Evolutionary conservation across 2,888 invertebrate species (phyloP), one percentile per base, ranked within the genome.

Genomic region (Panopea generosa): DNA sequence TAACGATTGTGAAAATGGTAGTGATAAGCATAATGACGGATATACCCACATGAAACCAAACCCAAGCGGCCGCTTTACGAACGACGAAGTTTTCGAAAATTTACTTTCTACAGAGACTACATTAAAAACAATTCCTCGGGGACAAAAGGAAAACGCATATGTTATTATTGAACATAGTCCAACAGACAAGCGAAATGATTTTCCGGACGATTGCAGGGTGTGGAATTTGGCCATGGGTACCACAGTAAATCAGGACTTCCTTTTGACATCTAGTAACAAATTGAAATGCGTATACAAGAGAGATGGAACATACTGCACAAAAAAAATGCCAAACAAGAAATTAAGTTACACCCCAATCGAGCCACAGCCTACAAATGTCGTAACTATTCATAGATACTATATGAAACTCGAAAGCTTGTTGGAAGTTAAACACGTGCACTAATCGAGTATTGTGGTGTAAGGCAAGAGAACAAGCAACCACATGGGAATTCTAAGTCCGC

Each of bases 311-410:
- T 14, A 43, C 20, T 7, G 53, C 43, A 26, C 7, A 43, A 14
- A 63, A 45, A 63, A 55, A 45, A n/a, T 18, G 6, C 6, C 16
- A 26, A 38, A 55, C 33, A 55, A 27, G 22, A 40, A 55, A 22
- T 11, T 22, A 2, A 14, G n/a, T 14, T 63, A 55, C 18, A 40
- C 20, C 0, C 43, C 63, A 14, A 7, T 63, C n/a, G 14, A 40
- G 6, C 63, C 63, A 53, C 53, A 53, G 40, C 63, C 55, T 20
- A 53, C n/a, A 9, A 40, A 55, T 14, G 9, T 63, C 2, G 20
- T 63, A 45, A 63, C 53, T 1, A 16, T 63, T 2, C 63, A 63
- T 29, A 53, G 53, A 29, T 63, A 55, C 20, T 63, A 22, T 22
- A 55, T 45, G 7, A n/a, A 33, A 53, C 27, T 63, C 2, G 45